Base-by-base conservation (phyloP, 2,888 invertebrate genomes). In the Crocallis elinguaria region DNA sequence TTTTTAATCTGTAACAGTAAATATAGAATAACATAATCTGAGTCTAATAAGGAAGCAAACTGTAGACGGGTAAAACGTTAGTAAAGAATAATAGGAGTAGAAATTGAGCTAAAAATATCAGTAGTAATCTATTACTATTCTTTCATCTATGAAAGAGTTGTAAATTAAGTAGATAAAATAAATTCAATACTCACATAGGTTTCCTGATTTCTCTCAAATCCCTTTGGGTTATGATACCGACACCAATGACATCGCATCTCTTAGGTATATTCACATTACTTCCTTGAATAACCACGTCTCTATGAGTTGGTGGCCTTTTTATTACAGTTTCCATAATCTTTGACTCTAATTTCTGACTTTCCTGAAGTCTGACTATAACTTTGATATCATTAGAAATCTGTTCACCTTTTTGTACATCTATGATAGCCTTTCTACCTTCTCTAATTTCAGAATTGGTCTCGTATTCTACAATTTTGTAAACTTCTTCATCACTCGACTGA, bases 381-480 rank as follows among this genome's bases (percentile, higher is more conserved):
- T 75, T 64, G 1, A 76, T 65, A 53, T 75, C 71, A 27, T 70
- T 71, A 3, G 52, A 42, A 23, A 60, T 51, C 36, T 67, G 54
- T 55, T 81, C 71, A 8, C 70, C 73, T 21, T 59, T 71, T 16
- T 72, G 64, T 8, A 66, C 59, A 35, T 66, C 49, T 35, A 42
- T 37, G 3, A 32, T 12, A 13, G 27, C 19, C 21, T 43, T 36
- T 33, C 65, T 57, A 19, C 62, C 60, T 19, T 67, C 62, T 46
- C 69, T 72, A 0, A 73, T 67, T 42, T 77, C 75, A 3, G 74
- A 67, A n/a, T 49, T 67, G 1, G 76, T 75, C 65, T 87, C 86
- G 55, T 89, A 88, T 57, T 89, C 87, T 2, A 86, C 77, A 35
- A 89, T 78, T 58, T 88, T 87, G 44, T 73, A 87, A 5, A 88